A percentile compares a stretch with the other conserved stretches of the same genome.
These are phyloP conservation scores for Drosophila stalkeri DNA, from an alignment of 2,888 invertebrate genomes.

Conservation along the genomic window DNA sequence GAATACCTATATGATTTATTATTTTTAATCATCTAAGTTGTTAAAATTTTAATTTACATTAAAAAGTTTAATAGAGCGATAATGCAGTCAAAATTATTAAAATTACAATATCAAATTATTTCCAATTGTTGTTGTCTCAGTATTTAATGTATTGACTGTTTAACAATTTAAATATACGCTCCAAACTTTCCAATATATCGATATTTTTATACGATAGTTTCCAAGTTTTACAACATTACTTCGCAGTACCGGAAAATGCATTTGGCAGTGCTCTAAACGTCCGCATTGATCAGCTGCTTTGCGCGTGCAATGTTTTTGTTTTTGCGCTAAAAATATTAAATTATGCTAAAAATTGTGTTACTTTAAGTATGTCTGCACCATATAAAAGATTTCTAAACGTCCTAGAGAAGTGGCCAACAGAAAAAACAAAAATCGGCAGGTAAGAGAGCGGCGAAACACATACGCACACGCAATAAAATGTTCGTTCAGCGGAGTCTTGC, in stretches of 20 bases:
- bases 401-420: conserved; percentile 92
- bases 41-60: too few relatives aligned
- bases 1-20: not conserved
- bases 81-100: too few relatives aligned
- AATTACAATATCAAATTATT: not conserved
- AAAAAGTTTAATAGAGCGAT: not conserved
- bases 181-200: conserved; percentile 19
- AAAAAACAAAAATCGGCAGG: conserved; percentile 90
- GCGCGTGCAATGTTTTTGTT: conserved; percentile 56
- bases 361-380: conserved; percentile 87
- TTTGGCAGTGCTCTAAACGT: conserved; percentile 13
- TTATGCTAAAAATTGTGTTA: conserved; percentile 5
- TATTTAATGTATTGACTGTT: not conserved
- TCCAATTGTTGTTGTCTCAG: not conserved
- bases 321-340: conserved; percentile 49
- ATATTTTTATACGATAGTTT: conserved; percentile 23
- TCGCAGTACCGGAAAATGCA: not conserved
- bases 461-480: conserved; percentile 26
- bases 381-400: conserved; percentile 91
- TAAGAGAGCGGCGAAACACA: conserved; percentile 81
- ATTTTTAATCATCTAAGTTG: too few relatives aligned
- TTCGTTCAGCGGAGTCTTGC: conserved; percentile 50
- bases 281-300: conserved; percentile 39
- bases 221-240: not conserved
- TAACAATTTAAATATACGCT: conserved; percentile 1